Evolutionary conservation across 2,888 invertebrate species (phyloP), one percentile per base, ranked within the genome.

Genomic region (Hyposoter didymator): DNA sequence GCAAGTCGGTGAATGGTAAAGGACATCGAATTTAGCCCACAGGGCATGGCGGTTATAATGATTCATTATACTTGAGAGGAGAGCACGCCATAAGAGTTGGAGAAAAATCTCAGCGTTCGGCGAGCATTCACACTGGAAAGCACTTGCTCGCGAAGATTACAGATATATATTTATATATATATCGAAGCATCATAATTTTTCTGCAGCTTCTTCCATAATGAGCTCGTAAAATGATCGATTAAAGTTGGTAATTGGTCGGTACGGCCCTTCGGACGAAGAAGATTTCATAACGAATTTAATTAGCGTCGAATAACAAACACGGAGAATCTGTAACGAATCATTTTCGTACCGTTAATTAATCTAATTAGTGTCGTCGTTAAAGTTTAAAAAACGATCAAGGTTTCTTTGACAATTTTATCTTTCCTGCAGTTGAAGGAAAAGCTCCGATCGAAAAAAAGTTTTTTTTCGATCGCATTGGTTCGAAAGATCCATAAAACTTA

Each of bases 1-100:
- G 79, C 35, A 47, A 75, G 75, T 64, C 75, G 79, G 70, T 59
- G 80, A 76, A 76, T 66, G 75, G 66, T 47, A 84, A 84, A 84
- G 84, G 80, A 84, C 84, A 84, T 80, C 80, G 78, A 73, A 78
- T 84, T 81, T 67, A 17, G 84, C 84, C 84, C 66, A 76, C 47
- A 47, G 55, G 80, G 84, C 80, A 84, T 84, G 22, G 78, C 59
- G 64, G 47, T 70, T 70, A 79, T 84, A 84, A 84, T 81, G 84
- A 84, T 76, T 84, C 80, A 84, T 81, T 84, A 84, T 84, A 22
- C 70, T 59, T 76, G 49, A 5, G 66, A 69, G 70, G 45, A 32
- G 47, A 35, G 47, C 12, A 32, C 47, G 55, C 39, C 84, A 62
- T 74, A 45, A 35, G 76, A 66, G 66, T 64, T 28, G 75, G 45